A percentile compares a stretch with the other conserved stretches of the same genome.
Conservation (phyloP, 2,888 invertebrate species). For the Pantelozetes paolii region DNA sequence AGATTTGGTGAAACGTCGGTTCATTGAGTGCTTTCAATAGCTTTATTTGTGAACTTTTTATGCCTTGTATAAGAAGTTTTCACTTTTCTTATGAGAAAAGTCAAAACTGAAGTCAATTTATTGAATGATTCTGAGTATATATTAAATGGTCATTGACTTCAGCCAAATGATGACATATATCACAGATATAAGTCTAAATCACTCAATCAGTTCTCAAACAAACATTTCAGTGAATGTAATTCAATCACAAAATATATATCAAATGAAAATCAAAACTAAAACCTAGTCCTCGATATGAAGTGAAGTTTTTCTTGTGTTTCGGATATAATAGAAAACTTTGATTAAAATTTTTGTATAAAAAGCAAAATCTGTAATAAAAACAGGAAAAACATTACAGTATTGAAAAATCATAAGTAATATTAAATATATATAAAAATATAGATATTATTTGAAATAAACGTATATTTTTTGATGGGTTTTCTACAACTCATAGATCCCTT, state of each 20-base stretch:
- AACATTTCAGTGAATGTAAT: not conserved
- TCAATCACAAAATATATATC: not conserved
- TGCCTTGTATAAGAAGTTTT: not conserved
- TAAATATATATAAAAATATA: not conserved
- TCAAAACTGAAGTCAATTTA: slow-evolving; percentile 33
- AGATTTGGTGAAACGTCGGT: not conserved
- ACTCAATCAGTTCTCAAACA: not conserved
- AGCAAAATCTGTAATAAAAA: not conserved
- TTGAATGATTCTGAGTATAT: slow-evolving; percentile 6
- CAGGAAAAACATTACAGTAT: slow-evolving; percentile 13
- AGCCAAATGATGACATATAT: slow-evolving; percentile 22
- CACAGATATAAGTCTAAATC: not conserved
- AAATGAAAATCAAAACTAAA: not conserved
- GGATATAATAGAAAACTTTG: not conserved
- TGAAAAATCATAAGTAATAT: not conserved
- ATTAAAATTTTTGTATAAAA: too few relatives aligned
- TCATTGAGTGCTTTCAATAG: not conserved
- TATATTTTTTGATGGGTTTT: not conserved
- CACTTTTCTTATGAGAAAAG: not conserved
- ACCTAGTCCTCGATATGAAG: not conserved
- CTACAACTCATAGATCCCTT: not conserved
- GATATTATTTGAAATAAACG: not conserved
- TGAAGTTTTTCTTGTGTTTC: not conserved
- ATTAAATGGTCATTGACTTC: slow-evolving; percentile 35
- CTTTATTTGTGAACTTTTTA: too few relatives aligned